Base-by-base conservation (phyloP, 37 sponge, comb jelly and placozoan genomes). In the Oscarella lobularis region DNA sequence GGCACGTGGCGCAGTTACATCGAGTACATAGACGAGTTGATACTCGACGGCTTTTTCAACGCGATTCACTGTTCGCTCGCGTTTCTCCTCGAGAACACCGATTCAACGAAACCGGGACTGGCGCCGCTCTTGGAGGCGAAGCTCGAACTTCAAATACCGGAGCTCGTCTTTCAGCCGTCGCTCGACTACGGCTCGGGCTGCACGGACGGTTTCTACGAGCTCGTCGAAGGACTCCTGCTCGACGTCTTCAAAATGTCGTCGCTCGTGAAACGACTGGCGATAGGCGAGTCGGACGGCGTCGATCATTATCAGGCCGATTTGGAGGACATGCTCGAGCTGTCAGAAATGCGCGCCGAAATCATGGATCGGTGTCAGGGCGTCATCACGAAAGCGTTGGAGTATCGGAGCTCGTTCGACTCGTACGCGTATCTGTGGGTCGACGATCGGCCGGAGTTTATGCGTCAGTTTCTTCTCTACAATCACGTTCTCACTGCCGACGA, bases 371-470 rank as follows among this genome's bases (percentile, higher is more conserved):
- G 60, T 20, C 60, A 48, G 60, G 20, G 67, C 67, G 84, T 81
- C 68, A 86, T 86, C 31, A 81, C 66, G 73, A 38, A 73, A 74
- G 83, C 78, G 73, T 6, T 39, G 76, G 91, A 94, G 68, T 94
- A 84, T 77, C 81, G 89, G 0, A 80, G 88, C 74, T 84, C 95
- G 38, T 93, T 81, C 73, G 87, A 91, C 74, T 81, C 76, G 33
- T 94, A 90, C 75, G 74, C 92, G 30, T 98, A 98, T 73, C 81
- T 98, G 74, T 98, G 99, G 99, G 89, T 88, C 37, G 99, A 94
- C 38, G 95, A 98, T 65, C 72, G 92, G 14, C 78, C 82, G 31
- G 96, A 95, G 73, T 98, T 98, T 76, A 81, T 98, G 78, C 77
- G 79, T 0, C 95, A 93, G 87, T 98, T 98, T 66, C 92, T 98